A percentile compares a stretch with the other conserved stretches of the same genome.
Evolutionary conservation across 2,113 vertebrate genomes (phyloP).

Genomic region (Craseonycteris thonglongyai): DNA sequence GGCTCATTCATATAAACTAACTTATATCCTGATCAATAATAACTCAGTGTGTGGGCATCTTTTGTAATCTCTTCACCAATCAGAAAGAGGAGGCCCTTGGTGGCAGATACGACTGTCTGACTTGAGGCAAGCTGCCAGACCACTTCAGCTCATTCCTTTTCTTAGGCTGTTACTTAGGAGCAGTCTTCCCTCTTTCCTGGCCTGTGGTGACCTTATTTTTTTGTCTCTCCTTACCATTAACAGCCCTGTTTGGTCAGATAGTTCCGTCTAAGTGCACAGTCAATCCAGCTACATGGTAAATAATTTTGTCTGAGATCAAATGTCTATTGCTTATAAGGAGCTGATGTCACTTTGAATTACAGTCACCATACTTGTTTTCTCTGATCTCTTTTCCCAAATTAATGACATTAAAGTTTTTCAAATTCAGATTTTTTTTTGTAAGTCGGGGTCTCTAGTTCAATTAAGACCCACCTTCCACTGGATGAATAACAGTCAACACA

Average conservation of each 20-base stretch:
- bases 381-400: not conserved
- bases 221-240: not conserved
- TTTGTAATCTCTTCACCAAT: not conserved
- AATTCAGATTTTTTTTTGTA: not conserved
- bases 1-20: not conserved
- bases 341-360: not conserved
- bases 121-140: not conserved
- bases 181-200: not conserved
- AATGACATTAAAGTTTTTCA: not conserved
- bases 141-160: not conserved
- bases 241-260: not conserved
- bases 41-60: not conserved
- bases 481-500: not conserved
- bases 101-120: not conserved
- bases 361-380: not conserved
- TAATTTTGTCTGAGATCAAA: not conserved
- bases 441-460: not conserved
- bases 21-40: not conserved
- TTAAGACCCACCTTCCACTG: not conserved
- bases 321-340: not conserved
- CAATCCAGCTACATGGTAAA: not conserved
- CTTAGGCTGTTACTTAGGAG: not conserved
- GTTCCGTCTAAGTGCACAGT: not conserved
- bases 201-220: not conserved
- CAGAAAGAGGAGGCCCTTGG: not conserved